These are phyloP conservation scores for Drepana falcataria DNA, from an alignment of 2,888 invertebrate genomes.

Conservation along the genomic window DNA sequence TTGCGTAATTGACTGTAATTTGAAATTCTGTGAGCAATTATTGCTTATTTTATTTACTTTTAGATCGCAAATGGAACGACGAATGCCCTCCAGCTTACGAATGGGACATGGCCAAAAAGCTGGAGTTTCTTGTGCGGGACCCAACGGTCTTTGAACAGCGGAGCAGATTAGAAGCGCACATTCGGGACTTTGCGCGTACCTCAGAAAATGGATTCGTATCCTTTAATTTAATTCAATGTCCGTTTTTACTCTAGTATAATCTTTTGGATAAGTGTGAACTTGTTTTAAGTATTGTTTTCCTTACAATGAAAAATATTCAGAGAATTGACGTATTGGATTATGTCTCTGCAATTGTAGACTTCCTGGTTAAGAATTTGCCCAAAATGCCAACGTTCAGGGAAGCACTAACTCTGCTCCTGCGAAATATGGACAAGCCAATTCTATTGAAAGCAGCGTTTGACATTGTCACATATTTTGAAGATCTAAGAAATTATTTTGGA, in stretches of 20 bases:
- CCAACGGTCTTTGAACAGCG: conserved; percentile 32
- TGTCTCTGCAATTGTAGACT: conserved; percentile 39
- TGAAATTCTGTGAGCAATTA: no score
- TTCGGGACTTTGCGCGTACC: conserved; percentile 39
- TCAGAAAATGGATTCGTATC: conserved; percentile 56
- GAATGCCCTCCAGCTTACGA: conserved; percentile 32
- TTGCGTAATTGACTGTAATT: no score
- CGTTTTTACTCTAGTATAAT: no score
- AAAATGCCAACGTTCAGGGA: conserved; percentile 25
- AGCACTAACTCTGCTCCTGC: conserved; percentile 26
- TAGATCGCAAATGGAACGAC: conserved; percentile 40
- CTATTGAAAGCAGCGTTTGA: conserved; percentile 35
- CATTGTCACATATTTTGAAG: conserved; percentile 32
- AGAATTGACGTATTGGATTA: conserved; percentile 38
- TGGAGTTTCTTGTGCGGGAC: conserved; percentile 44
- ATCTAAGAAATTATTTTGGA: conserved; percentile 39
- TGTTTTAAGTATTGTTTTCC: no score
- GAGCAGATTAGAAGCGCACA: conserved; percentile 35
- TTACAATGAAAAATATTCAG: conserved; percentile 20
- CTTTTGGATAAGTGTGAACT: no score
- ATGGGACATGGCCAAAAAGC: conserved; percentile 41
- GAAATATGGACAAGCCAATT: conserved; percentile 43
- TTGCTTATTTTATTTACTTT: conserved; percentile 3
- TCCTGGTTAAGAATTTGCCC: conserved; percentile 34
- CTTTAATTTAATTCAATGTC: conserved; percentile 32